Evolutionary conservation across 2,113 vertebrate species (phyloP), one percentile per base, ranked within the genome.

Genomic region (Vicugna pacos): DNA sequence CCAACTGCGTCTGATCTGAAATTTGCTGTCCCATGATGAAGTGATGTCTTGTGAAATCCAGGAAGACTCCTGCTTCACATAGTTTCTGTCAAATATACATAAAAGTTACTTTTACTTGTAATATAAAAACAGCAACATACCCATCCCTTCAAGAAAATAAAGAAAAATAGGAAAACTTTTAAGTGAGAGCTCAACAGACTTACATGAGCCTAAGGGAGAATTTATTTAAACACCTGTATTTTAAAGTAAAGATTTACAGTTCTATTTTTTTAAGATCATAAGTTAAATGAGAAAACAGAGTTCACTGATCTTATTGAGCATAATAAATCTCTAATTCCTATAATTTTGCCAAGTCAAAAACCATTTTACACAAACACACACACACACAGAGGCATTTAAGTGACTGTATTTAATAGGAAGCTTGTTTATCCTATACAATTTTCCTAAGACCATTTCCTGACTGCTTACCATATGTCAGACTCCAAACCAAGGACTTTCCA

Each of bases 11-110:
- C 90, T 99, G 99, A 98, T 99, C 99, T 80, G 99, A 99, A 98
- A 99, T 97, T 97, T 99, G 99, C 98, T 99, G 99, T 98, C 99
- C 99, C 99, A 99, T 99, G 97, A 97, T 98, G 97, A 97, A 98
- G 90, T 93, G 96, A 98, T 96, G 97, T 97, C 96, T 89, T 97
- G 96, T 98, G 97, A 85, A 93, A 96, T 95, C 93, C 93, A 56
- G 93, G 98, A 94, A 94, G 75, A 96, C 89, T 97, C 92, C 96
- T 97, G 93, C 97, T 98, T 99, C 98, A 99, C 97, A 97, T 97
- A 97, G 85, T 95, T 97, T 97, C 99, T 99, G 98, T 97, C 89
- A 91, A 96, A 98, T 95, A 98, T 82, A 98, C 97, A 92, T 54
- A 72, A 80, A 97, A 96, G 69, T 96, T 96, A 98, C 22, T 94